Conservation (phyloP, 1,140 invertebrate species). For the Semibalanus balanoides region DNA sequence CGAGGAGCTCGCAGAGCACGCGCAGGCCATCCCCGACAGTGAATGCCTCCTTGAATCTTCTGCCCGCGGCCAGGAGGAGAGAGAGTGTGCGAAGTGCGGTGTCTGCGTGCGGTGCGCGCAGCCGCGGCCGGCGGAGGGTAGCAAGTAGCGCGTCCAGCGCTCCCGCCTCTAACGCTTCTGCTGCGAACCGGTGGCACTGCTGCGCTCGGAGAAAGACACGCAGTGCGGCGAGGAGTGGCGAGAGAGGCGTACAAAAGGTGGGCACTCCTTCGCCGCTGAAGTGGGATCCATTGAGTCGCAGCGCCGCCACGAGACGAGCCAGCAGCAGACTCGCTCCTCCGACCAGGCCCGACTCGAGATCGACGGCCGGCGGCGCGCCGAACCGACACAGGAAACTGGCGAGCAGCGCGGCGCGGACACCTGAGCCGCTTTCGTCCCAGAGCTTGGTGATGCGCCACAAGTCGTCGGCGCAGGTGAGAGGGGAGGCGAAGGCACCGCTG, state of each 20-base stretch:
- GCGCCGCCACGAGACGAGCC: not conserved
- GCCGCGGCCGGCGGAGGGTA: not conserved
- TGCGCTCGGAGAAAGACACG: not conserved
- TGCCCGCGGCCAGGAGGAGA: not conserved
- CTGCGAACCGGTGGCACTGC: not conserved
- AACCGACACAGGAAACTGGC: not conserved
- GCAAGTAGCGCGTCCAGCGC: not conserved
- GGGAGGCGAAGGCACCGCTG: not conserved
- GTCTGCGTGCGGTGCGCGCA: not conserved
- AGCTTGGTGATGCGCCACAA: not conserved
- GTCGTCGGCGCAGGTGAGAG: not conserved
- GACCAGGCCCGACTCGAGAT: not conserved
- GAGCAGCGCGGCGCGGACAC: not conserved
- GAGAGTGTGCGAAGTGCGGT: not conserved
- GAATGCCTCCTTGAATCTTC: not conserved
- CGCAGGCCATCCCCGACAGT: not conserved
- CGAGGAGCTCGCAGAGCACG: not conserved
- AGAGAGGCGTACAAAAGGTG: not conserved
- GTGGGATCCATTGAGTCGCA: not conserved
- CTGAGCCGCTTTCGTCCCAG: not conserved
- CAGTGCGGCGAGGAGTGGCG: not conserved
- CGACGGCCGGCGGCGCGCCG: too few species aligned
- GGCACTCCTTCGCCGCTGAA: not conserved
- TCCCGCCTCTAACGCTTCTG: not conserved
- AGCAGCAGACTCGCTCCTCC: not conserved